A percentile compares a stretch with the other conserved stretches of the same genome.
Conservation (phyloP, 2,888 invertebrate genomes). For the Trisateles emortualis region DNA sequence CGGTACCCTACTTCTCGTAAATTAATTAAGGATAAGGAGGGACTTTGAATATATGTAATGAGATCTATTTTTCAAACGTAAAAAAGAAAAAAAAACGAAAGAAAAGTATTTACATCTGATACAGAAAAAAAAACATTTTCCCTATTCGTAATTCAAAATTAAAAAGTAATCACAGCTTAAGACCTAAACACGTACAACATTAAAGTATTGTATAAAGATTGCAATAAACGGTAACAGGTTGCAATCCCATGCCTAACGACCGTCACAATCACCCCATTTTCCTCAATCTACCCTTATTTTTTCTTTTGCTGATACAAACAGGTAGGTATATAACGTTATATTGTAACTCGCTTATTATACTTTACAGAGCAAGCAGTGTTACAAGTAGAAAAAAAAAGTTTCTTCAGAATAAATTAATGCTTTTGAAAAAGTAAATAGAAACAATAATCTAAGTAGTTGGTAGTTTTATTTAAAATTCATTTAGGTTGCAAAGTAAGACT, state of each 20-base stretch:
- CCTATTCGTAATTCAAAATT: background rate
- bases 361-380: background rate
- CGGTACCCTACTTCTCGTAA: no score
- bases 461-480: no score
- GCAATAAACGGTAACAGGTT: conserved; percentile 37
- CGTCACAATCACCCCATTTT: conserved; percentile 13
- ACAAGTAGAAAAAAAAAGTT: background rate
- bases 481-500: no score
- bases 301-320: conserved; percentile 13
- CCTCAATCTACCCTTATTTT: conserved; percentile 10
- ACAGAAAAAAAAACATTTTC: no score
- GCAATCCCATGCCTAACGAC: conserved; percentile 16
- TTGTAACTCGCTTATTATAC: conserved; percentile 5
- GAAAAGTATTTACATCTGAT: no score
- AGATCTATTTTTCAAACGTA: no score
- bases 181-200: conserved; percentile 35
- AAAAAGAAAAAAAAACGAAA: no score
- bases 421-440: no score
- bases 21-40: no score
- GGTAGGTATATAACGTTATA: conserved; percentile 22
- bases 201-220: conserved; percentile 36
- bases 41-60: no score
- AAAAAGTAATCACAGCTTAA: background rate
- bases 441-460: no score
- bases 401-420: background rate